Evolutionary conservation across 1,140 invertebrate genomes (phyloP).

Genomic region (Aphaenogaster ashmeadi): DNA sequence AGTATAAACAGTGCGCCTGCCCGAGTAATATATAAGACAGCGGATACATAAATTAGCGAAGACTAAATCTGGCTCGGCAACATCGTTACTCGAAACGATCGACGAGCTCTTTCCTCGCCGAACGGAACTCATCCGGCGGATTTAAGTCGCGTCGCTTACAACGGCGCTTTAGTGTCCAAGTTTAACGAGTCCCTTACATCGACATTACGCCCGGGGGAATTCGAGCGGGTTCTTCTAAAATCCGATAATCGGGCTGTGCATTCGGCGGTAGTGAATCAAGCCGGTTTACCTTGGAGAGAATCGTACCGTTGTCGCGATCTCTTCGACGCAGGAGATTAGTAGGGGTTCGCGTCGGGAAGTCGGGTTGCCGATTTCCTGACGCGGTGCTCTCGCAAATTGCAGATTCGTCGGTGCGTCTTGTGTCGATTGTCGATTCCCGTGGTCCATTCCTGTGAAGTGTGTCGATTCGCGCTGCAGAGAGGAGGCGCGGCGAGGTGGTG

Average conservation of each 20-base stretch:
- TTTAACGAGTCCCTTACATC: slow-evolving; percentile 63
- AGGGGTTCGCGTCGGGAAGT: neutral
- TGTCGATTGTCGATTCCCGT: slow-evolving; percentile 4
- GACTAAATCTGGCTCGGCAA: slow-evolving; percentile 18
- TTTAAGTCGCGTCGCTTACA: slow-evolving; percentile 50
- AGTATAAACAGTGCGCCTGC: neutral
- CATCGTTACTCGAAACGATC: neutral
- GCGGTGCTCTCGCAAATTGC: slow-evolving; percentile 2
- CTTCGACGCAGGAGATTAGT: neutral
- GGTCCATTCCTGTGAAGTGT: neutral
- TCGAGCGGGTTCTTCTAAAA: slow-evolving; percentile 42
- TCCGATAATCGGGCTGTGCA: slow-evolving; percentile 67
- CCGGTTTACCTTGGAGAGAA: slow-evolving; percentile 22
- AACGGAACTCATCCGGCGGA: slow-evolving; percentile 4
- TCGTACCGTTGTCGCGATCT: slow-evolving; percentile 8
- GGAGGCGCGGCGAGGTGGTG: neutral
- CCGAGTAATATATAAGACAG: neutral
- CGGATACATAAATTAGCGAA: neutral
- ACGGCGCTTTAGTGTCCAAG: slow-evolving; percentile 54
- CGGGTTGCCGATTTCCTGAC: neutral
- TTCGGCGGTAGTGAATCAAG: slow-evolving; percentile 58
- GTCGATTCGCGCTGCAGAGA: neutral
- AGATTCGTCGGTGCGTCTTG: slow-evolving; percentile 7
- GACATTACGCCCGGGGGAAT: slow-evolving; percentile 49
- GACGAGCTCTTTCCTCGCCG: slow-evolving; percentile 41